Percentiles rank a stretch among this genome's conserved stretches.
These are phyloP conservation scores for Drosophila anomalata DNA, from an alignment of 2,888 invertebrate genomes.

Conservation along the genomic window DNA sequence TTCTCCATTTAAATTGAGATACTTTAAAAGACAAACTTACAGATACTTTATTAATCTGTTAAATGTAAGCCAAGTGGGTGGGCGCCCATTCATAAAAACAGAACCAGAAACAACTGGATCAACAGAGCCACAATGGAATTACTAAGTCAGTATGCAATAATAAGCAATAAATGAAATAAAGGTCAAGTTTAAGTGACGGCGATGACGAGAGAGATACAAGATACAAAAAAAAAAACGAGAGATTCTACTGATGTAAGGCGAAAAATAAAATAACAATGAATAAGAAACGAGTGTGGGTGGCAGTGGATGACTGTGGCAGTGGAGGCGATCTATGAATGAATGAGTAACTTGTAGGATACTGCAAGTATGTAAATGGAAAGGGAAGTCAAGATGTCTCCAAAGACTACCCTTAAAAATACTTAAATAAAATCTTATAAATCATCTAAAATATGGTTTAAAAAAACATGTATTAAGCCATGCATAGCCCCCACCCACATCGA, in stretches of 20 bases:
- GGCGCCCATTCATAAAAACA: conserved; percentile 39
- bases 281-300: conserved; percentile 25
- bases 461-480: conserved; percentile 6
- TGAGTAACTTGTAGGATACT: conserved; percentile 31
- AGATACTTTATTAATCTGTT: not conserved
- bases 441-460: not conserved
- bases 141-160: conserved; percentile 57
- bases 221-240: conserved; percentile 18
- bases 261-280: conserved; percentile 6
- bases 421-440: not conserved
- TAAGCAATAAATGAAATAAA: conserved; percentile 73
- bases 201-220: conserved; percentile 20
- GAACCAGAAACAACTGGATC: conserved; percentile 40
- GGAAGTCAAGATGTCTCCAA: not conserved
- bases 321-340: conserved; percentile 41
- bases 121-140: conserved; percentile 26
- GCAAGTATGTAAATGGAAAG: conserved; percentile 15
- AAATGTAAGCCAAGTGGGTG: conserved; percentile 17
- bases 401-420: not conserved
- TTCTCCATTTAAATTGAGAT: not conserved
- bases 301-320: conserved; percentile 5
- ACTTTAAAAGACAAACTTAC: not conserved
- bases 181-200: conserved; percentile 71
- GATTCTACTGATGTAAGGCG: conserved; percentile 21
- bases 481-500: conserved; percentile 11